Evolutionary conservation across 2,888 invertebrate genomes (phyloP), one percentile per base, ranked within the genome.

Genomic region (Pammene aurita): DNA sequence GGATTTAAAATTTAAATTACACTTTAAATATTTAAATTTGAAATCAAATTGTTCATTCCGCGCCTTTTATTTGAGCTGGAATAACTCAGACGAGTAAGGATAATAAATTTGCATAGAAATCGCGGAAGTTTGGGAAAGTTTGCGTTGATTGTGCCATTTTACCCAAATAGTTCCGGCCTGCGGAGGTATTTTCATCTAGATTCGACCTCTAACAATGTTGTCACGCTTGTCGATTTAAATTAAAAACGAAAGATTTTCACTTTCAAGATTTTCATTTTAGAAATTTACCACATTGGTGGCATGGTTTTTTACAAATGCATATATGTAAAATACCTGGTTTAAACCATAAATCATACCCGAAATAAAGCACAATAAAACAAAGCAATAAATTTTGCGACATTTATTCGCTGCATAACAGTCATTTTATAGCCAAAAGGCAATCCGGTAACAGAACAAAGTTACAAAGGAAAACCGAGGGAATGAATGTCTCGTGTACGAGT

Each of bases 61-160:
- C 62, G 72, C 67, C 71, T 77, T 80, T 79, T 75, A 80, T 76
- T 78, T 67, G 70, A 74, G 66, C 72, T 73, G 69, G 55, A 72
- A 74, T 68, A 79, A 77, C 75, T 78, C 76, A 34, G 66, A 60
- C 16, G 60, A 50, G 68, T 55, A 80, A 71, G 73, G 72, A 72
- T 79, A 78, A 80, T 82, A 81, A 82, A 84, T 87, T 85, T 81
- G 76, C 81, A 82, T 84, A 79, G 77, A 80, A 83, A 85, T 83
- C 77, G 75, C 72, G 73, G 71, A 80, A 84, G 79, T 84, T 76
- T 70, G 71, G 74, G 76, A 80, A 85, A 83, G 81, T 84, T 84
- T 72, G 68, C 70, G 74, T 75, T 78, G 73, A 71, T 72, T 72
- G 75, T 74, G 78, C 78, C 81, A 80, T 80, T 84, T 78, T 70